These are phyloP conservation scores for Chymomyza costata DNA, from an alignment of 1,140 invertebrate species.

Conservation along the genomic window DNA sequence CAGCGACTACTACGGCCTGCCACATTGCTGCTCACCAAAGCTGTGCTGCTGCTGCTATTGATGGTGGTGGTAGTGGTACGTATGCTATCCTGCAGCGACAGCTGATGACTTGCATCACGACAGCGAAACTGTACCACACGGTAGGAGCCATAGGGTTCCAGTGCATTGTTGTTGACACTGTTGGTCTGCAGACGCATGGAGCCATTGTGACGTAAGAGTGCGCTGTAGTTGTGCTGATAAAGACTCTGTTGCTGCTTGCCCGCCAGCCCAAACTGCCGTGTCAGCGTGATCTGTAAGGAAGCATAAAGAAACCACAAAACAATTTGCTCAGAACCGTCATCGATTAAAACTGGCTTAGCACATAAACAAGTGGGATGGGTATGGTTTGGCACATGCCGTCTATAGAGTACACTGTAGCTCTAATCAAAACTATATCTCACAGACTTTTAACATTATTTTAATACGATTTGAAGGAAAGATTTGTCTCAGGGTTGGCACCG, in stretches of 20 bases:
- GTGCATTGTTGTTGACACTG: constrained; percentile 65
- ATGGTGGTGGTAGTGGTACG: constrained; percentile 59
- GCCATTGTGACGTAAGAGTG: constrained; percentile 50
- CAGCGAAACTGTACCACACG: constrained; percentile 66
- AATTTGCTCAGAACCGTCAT: too few species aligned
- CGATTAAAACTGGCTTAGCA: too few species aligned
- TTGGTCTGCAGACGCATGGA: constrained; percentile 56
- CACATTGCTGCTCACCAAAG: constrained; percentile 4
- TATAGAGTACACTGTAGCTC: too few species aligned
- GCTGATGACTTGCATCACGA: constrained; percentile 46
- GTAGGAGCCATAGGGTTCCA: constrained; percentile 63
- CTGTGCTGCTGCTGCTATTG: constrained; percentile 53
- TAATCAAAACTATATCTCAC: too few species aligned
- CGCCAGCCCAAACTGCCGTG: constrained; percentile 52
- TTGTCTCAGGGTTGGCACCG: too few species aligned
- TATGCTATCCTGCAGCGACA: constrained; percentile 63
- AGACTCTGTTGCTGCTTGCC: constrained; percentile 44
- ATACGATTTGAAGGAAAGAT: too few species aligned
- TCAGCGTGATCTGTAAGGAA: constrained; percentile 46
- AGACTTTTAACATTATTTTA: too few species aligned
- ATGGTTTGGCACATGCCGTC: too few species aligned
- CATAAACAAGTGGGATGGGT: too few species aligned
- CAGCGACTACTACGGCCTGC: not conserved
- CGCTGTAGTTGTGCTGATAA: constrained; percentile 64
- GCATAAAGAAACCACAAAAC: not conserved